A percentile compares a stretch with the other conserved stretches of the same genome.
Conservation (phyloP, 2,797 vertebrate species). For the Dipus sagitta region DNA sequence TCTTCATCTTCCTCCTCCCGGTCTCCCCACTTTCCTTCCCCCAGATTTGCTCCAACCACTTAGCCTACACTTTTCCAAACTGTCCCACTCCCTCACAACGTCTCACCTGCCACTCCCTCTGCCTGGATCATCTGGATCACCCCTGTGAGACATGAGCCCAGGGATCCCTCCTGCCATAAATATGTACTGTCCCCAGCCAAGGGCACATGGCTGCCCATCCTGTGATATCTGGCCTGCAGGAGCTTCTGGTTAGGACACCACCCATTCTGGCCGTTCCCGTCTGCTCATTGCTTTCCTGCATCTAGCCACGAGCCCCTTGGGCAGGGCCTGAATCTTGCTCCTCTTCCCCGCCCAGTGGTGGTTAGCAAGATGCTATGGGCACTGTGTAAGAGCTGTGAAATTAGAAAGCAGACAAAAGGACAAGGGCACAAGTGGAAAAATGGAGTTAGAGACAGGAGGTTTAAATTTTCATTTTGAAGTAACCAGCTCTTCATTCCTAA, state of each 20-base stretch:
- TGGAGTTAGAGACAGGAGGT: not conserved
- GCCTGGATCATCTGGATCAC: not conserved
- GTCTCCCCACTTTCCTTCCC: too few species aligned
- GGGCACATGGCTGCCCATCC: too few species aligned
- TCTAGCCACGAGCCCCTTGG: not conserved
- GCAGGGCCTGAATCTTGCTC: not conserved
- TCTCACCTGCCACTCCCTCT: not conserved
- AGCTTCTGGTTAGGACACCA: not conserved
- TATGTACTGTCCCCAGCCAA: not conserved
- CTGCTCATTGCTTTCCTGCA: not conserved
- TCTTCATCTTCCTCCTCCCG: not conserved
- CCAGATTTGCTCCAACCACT: not conserved
- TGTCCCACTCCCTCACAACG: not conserved
- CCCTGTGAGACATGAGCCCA: not conserved
- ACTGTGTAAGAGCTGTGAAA: not conserved
- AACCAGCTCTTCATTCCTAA: slow-evolving; percentile 64
- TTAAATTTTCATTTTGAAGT: slow-evolving; percentile 69
- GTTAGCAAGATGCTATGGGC: not conserved
- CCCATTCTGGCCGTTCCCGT: not conserved
- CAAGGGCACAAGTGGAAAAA: not conserved
- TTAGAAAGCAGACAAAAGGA: slow-evolving; percentile 21
- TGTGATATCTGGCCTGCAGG: not conserved
- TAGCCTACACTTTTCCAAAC: not conserved
- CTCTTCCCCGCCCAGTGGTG: not conserved
- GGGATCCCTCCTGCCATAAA: not conserved